Base-by-base conservation (phyloP, 2,797 vertebrate species). In the Podargus strigoides region DNA sequence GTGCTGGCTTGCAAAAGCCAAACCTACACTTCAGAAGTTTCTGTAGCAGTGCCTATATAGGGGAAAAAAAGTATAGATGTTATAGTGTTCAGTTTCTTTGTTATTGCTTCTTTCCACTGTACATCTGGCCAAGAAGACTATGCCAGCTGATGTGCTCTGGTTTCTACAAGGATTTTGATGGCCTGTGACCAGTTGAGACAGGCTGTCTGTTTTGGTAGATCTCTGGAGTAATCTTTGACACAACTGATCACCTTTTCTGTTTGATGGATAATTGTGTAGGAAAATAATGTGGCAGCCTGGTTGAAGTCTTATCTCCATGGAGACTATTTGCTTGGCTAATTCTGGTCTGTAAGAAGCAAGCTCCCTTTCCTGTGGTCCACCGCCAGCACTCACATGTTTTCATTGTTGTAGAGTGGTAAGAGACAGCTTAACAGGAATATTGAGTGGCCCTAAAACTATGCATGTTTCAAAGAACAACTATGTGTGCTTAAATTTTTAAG, bases 121-220 rank as follows among this genome's bases (percentile, higher is more conserved):
- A 6, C 1, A 16, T 0, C 0, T 32, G 21, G 47, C 69, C 49
- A 52, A 32, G 37, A 37, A 4, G 18, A 10, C 4, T 12, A 4
- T 41, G 37, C 17, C 27, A 44, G 24, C 8, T 52, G 28, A 34
- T 1, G 1, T 8, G 15, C 37, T 34, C 7, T 32, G 11, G 7
- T 74, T 62, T 46, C 30, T 55, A 14, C 23, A n/a, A 10, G 12
- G 27, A 19, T 50, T 75, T 60, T 62, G 39, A 44, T 50, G 21
- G 6, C 26, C 34, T 50, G 26, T 66, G 52, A 36, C 30, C 49
- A 64, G 7, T 52, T 60, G 63, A 55, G n/a, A 18, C 8, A 32
- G 19, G 26, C 7, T 69, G 53, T 3, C 19, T 59, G 17, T 41
- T 81, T 30, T 32, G 64, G 32, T 49, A 42, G 30, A 19, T 66